Conservation (phyloP, 2,113 vertebrate genomes). For the Gorsachius goisagi region DNA sequence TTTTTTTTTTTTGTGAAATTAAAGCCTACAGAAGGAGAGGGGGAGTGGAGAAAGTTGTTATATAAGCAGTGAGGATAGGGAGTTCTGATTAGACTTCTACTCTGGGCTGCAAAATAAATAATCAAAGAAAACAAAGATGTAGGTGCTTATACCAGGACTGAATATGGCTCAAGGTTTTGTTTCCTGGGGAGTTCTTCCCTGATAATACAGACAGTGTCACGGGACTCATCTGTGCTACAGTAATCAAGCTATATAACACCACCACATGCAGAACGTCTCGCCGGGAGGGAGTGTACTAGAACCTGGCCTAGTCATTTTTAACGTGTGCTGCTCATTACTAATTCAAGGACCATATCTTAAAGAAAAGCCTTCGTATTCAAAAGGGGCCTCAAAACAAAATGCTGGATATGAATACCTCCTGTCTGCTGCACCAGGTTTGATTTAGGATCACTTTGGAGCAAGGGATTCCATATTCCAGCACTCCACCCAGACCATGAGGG, state of each 20-base stretch:
- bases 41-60: background rate
- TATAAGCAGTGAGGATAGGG: background rate
- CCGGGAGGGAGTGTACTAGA: background rate
- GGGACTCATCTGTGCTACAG: background rate
- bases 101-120: background rate
- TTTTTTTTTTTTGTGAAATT: background rate
- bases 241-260: background rate
- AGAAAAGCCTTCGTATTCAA: background rate
- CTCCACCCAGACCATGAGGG: background rate
- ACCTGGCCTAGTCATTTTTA: background rate
- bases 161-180: background rate
- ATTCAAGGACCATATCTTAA: background rate
- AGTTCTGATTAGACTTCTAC: background rate
- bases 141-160: background rate
- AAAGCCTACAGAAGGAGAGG: slow-evolving; percentile 28
- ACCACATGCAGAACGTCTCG: background rate
- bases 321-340: background rate
- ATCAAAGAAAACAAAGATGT: background rate
- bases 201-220: background rate
- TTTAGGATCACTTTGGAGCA: background rate
- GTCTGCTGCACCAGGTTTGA: background rate
- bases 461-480: background rate
- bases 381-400: background rate
- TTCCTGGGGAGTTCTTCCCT: background rate
- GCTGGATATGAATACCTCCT: background rate